Conservation (phyloP, 2,888 invertebrate genomes). For the Marronus borbonicus region DNA sequence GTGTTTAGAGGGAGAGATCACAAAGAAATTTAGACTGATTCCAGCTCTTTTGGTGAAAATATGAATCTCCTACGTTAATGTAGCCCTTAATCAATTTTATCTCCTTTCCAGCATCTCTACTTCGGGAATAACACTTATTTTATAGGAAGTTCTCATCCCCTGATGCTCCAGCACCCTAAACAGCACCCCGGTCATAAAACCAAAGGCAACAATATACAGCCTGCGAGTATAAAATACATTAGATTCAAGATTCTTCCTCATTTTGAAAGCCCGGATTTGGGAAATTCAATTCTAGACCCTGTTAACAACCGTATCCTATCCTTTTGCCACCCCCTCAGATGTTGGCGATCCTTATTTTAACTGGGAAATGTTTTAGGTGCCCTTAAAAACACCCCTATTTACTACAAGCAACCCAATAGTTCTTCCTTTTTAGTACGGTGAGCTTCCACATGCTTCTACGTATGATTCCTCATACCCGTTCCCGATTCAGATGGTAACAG, state of each 20-base stretch:
- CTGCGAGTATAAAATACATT: background rate
- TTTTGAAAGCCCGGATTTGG: constrained; percentile 7
- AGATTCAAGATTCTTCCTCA: constrained; percentile 32
- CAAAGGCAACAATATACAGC: background rate
- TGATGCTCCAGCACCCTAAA: background rate
- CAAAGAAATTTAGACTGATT: no score
- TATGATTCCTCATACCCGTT: background rate
- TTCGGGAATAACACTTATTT: constrained; percentile 6
- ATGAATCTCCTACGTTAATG: no score
- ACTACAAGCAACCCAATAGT: no score
- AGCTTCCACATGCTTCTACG: no score
- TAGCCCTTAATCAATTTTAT: background rate
- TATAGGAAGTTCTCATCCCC: background rate
- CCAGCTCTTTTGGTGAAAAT: no score
- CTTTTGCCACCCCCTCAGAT: background rate
- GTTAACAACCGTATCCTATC: background rate
- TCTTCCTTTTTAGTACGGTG: no score
- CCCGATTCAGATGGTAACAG: background rate
- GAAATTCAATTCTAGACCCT: background rate
- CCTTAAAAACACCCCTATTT: background rate
- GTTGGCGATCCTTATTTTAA: no score
- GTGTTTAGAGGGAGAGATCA: no score
- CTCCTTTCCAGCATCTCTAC: background rate
- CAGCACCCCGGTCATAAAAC: background rate
- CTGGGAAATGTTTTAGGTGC: no score